Evolutionary conservation across 2,888 invertebrate species (phyloP).

Genomic region (Bembecia ichneumoniformis): DNA sequence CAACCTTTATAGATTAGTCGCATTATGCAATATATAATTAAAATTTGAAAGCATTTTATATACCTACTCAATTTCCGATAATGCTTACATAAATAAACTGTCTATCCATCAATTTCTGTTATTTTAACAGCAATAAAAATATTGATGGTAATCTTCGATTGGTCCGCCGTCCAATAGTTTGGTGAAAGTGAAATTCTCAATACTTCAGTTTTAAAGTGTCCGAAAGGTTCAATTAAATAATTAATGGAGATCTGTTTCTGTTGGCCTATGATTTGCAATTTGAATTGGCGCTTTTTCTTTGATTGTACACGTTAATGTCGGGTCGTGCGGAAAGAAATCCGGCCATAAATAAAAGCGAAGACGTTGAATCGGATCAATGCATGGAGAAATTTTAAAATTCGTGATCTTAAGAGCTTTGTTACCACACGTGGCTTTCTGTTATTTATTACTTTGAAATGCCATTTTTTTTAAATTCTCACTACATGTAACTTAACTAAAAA

Average conservation of each 20-base stretch:
- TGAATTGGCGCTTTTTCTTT: background rate
- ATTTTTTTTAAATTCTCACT: too few relatives aligned
- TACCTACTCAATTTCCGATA: constrained; percentile 18
- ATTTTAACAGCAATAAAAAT: constrained; percentile 41
- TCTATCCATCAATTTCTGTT: constrained; percentile 44
- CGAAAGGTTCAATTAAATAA: constrained; percentile 45
- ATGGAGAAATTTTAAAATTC: background rate
- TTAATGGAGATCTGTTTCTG: constrained; percentile 49
- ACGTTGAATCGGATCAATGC: background rate
- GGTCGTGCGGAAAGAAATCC: constrained; percentile 23
- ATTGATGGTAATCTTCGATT: constrained; percentile 15
- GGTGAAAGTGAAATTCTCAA: constrained; percentile 62
- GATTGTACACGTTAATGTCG: constrained; percentile 17
- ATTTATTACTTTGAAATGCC: too few relatives aligned
- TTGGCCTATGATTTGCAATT: background rate
- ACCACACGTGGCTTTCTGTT: too few relatives aligned
- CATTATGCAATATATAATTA: too few relatives aligned
- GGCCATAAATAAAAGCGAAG: background rate
- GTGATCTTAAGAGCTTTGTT: background rate
- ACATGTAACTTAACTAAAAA: too few relatives aligned
- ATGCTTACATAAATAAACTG: constrained; percentile 49
- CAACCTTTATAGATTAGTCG: too few relatives aligned
- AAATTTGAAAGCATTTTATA: background rate
- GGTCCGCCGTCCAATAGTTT: constrained; percentile 33
- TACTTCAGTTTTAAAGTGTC: constrained; percentile 47